Conservation (phyloP, 2,888 invertebrate species). For the Drosophila helvetica region DNA sequence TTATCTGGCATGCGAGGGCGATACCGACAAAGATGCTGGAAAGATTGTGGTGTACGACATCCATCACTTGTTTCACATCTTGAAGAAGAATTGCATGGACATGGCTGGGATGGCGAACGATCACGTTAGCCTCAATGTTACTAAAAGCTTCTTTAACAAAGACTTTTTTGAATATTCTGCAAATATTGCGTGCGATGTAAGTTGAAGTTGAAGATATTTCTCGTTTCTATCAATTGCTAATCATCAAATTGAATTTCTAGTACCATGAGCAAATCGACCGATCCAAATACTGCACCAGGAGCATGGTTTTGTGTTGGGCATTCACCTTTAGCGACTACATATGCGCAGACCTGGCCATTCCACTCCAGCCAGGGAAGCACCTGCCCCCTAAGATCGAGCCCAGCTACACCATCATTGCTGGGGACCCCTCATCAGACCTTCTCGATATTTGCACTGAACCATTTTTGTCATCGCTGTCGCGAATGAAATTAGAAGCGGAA, state of each 20-base stretch:
- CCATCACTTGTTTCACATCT: slow-evolving; percentile 76
- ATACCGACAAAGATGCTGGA: slow-evolving; percentile 32
- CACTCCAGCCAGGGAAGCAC: slow-evolving; percentile 83
- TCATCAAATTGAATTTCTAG: slow-evolving; percentile 66
- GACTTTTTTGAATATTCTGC: slow-evolving; percentile 80
- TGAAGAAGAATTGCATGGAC: slow-evolving; percentile 78
- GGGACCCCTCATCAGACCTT: neutral
- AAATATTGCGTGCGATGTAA: slow-evolving; percentile 82
- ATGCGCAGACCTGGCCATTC: slow-evolving; percentile 83
- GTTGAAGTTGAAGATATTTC: neutral
- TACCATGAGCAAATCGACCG: slow-evolving; percentile 83
- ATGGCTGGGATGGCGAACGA: slow-evolving; percentile 63
- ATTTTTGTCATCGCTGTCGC: slow-evolving; percentile 3
- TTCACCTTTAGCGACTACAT: slow-evolving; percentile 84
- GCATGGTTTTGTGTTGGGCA: slow-evolving; percentile 83
- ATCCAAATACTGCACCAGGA: slow-evolving; percentile 83
- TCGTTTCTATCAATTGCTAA: neutral
- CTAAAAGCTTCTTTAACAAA: slow-evolving; percentile 72
- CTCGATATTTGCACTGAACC: neutral
- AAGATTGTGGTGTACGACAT: slow-evolving; percentile 73
- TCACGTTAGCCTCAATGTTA: slow-evolving; percentile 62
- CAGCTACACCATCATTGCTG: slow-evolving; percentile 28
- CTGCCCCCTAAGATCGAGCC: slow-evolving; percentile 73
- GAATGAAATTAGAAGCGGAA: slow-evolving; percentile 17
- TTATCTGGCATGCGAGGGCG: slow-evolving; percentile 61